These are phyloP conservation scores for Lophius americanus DNA, from an alignment of 2,797 vertebrate species.

Conservation along the genomic window DNA sequence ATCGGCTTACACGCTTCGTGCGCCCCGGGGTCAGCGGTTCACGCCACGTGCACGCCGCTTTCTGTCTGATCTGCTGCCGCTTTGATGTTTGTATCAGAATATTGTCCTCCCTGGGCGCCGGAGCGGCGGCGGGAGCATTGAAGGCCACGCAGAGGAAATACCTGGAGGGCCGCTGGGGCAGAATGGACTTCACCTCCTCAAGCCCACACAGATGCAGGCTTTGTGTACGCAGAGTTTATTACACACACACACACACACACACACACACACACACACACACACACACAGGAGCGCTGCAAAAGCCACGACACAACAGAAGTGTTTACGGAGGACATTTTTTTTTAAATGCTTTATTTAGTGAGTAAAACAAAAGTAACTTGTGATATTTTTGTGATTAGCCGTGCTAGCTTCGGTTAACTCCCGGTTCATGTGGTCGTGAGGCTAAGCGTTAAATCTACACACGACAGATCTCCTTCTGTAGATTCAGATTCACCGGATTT, in stretches of 20 bases:
- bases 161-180: slow-evolving; percentile 27
- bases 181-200: slow-evolving; percentile 50
- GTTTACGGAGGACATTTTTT: no score
- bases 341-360: no score
- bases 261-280: slow-evolving; percentile 22
- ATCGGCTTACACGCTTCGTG: slow-evolving; percentile 56
- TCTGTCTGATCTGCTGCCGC: slow-evolving; percentile 64
- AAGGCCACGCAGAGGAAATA: slow-evolving; percentile 49
- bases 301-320: no score
- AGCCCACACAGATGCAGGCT: slow-evolving; percentile 44
- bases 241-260: slow-evolving; percentile 27
- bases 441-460: no score
- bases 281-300: no score
- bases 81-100: slow-evolving; percentile 73
- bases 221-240: slow-evolving; percentile 3
- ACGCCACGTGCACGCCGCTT: slow-evolving; percentile 43
- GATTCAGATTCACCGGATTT: not conserved
- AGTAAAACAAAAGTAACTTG: no score
- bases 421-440: no score
- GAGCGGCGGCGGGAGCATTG: slow-evolving; percentile 45
- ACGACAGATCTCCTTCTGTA: no score
- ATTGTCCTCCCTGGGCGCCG: slow-evolving; percentile 51
- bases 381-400: no score
- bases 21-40: slow-evolving; percentile 46
- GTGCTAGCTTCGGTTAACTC: no score